phyloP scores from a whole-genome alignment of 2,113 vertebrate species.

The Cyanoliseus patagonus region DNA sequence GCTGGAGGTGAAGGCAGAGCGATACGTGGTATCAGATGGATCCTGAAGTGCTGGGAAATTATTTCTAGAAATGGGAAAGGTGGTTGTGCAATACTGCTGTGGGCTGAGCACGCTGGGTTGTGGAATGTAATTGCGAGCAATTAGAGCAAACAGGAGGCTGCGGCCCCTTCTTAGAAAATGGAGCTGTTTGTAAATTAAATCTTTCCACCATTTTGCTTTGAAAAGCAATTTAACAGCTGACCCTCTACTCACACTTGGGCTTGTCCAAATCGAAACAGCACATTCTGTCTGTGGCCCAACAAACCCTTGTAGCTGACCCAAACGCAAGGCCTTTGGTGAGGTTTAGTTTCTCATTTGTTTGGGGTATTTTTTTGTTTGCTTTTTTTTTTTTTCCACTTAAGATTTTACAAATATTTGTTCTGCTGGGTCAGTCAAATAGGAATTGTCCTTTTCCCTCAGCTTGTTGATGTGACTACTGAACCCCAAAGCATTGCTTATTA shows the following conservation, averaged over 20 bases:
- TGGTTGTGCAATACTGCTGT: not conserved
- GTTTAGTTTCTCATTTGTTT: not conserved
- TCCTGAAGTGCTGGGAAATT: not conserved
- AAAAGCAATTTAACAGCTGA: conserved; percentile 52
- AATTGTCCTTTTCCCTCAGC: not conserved
- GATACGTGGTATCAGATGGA: accelerated
- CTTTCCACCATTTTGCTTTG: conserved; percentile 40
- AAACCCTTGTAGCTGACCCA: not conserved
- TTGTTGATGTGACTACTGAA: not conserved
- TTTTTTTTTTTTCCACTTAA: not conserved
- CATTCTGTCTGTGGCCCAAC: not conserved
- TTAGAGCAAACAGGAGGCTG: not conserved
- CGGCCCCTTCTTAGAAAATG: not conserved
- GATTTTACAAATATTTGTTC: conserved; percentile 20
- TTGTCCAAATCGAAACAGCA: not conserved
- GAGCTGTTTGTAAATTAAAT: conserved; percentile 33
- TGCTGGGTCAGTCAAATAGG: not conserved
- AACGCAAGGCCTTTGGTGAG: not conserved
- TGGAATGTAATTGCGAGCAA: not conserved
- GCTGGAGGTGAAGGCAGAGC: not conserved
- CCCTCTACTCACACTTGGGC: not conserved
- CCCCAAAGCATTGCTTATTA: not conserved
- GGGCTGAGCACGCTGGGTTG: not conserved
- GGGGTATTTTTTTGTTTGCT: not conserved
- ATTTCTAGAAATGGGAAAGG: not conserved